Evolutionary conservation across 2,888 invertebrate species (phyloP).

Genomic region (Phoronis australis): DNA sequence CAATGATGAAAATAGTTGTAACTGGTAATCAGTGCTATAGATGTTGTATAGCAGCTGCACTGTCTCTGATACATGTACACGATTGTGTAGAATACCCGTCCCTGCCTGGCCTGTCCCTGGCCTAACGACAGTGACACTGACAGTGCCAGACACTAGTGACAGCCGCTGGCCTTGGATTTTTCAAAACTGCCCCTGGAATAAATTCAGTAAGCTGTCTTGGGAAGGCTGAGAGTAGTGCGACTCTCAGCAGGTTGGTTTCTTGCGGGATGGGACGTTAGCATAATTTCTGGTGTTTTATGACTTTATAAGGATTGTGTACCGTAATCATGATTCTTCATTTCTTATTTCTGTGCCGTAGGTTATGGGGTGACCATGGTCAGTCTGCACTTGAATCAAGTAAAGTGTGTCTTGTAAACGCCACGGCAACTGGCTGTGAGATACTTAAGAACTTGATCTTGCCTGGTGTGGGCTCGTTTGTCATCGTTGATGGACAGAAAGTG

Average conservation of each 20-base stretch:
- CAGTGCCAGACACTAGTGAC: too few relatives aligned
- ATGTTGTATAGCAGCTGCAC: too few relatives aligned
- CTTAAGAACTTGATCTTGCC: constrained; percentile 92
- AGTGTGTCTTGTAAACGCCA: constrained; percentile 90
- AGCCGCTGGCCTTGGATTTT: background rate
- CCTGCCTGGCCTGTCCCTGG: too few relatives aligned
- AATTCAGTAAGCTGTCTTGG: too few relatives aligned
- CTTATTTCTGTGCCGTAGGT: constrained; percentile 26
- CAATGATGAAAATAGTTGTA: background rate
- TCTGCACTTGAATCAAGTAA: constrained; percentile 78
- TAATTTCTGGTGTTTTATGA: background rate
- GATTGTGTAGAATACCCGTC: too few relatives aligned
- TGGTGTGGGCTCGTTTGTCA: constrained; percentile 68
- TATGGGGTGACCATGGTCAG: constrained; percentile 99
- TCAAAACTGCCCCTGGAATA: background rate
- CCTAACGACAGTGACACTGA: too few relatives aligned
- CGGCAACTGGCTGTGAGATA: constrained; percentile 88
- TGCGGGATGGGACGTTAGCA: too few relatives aligned
- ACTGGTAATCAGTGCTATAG: too few relatives aligned
- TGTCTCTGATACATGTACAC: too few relatives aligned
- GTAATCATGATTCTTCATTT: background rate
- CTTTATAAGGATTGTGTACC: background rate
- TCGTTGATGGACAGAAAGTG: constrained; percentile 82
- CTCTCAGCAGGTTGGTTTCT: too few relatives aligned
- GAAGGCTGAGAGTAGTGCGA: too few relatives aligned